A percentile compares a stretch with the other conserved stretches of the same genome.
Evolutionary conservation across 2,113 vertebrate species (phyloP).

Genomic region (Cynocephalus volans): DNA sequence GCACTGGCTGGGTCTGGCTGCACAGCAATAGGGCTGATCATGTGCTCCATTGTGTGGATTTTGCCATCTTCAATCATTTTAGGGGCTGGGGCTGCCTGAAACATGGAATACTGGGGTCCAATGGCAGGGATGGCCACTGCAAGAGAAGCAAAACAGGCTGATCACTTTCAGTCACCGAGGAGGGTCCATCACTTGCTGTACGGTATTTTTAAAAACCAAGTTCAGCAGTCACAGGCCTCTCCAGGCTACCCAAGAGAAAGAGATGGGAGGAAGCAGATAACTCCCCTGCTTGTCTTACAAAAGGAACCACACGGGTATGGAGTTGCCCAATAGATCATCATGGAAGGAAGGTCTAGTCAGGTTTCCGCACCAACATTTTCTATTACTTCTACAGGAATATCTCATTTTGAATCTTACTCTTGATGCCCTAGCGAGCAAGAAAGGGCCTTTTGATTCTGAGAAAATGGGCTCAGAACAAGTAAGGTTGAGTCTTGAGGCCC

Average conservation of each 20-base stretch:
- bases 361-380: background rate
- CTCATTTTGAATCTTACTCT: background rate
- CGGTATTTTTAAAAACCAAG: background rate
- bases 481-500: background rate
- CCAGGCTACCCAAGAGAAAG: background rate
- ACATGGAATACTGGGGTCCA: conserved; percentile 96
- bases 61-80: conserved; percentile 98
- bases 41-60: conserved; percentile 96
- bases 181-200: background rate
- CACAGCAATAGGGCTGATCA: conserved; percentile 96
- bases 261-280: background rate
- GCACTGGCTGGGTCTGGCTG: conserved; percentile 93
- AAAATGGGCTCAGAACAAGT: background rate
- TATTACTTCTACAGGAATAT: background rate
- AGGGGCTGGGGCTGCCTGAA: conserved; percentile 92
- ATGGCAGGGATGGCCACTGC: conserved; percentile 95
- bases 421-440: background rate
- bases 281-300: background rate
- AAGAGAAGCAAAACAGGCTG: conserved; percentile 72
- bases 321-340: fast-evolving
- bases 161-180: fast-evolving
- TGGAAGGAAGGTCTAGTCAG: background rate
- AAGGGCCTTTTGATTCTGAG: background rate
- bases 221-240: background rate
- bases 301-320: background rate